phyloP scores from a whole-genome alignment of 2,888 invertebrate species.

The Polietes domitor region DNA sequence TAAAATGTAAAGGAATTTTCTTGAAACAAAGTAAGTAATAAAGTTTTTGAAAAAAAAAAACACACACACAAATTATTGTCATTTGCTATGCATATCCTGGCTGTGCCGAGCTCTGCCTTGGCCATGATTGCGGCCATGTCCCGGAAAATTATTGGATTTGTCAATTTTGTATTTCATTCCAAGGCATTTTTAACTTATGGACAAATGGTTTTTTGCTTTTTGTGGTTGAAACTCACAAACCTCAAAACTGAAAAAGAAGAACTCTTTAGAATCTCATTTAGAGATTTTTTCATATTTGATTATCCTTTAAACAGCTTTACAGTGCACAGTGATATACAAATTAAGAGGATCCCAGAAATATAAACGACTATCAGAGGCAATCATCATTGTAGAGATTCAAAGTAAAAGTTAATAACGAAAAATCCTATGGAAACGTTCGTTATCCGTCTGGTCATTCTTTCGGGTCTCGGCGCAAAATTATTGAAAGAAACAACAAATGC shows the following conservation, averaged over 20 bases:
- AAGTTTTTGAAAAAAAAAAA: constrained; percentile 15
- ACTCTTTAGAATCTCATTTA: constrained; percentile 39
- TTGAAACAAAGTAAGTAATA: constrained; percentile 13
- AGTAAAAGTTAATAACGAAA: no score
- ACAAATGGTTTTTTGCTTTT: constrained; percentile 48
- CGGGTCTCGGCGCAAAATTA: no score
- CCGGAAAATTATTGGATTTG: not conserved
- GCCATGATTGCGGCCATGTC: not conserved
- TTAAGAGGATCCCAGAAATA: no score
- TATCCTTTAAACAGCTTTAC: no score
- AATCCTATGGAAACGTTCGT: no score
- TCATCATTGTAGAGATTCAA: no score
- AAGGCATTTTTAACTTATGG: constrained; percentile 34
- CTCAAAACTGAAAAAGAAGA: constrained; percentile 4
- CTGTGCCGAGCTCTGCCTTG: not conserved
- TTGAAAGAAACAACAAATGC: no score
- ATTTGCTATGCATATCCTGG: not conserved
- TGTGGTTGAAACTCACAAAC: not conserved
- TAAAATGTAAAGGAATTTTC: not conserved
- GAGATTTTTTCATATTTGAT: constrained; percentile 10
- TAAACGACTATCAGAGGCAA: no score
- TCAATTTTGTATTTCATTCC: not conserved
- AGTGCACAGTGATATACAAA: no score
- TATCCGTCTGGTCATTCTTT: no score
- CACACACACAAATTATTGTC: constrained; percentile 5